These are phyloP conservation scores for Ornithorhynchus anatinus DNA, from an alignment of 2,113 vertebrate genomes.

Conservation along the genomic window DNA sequence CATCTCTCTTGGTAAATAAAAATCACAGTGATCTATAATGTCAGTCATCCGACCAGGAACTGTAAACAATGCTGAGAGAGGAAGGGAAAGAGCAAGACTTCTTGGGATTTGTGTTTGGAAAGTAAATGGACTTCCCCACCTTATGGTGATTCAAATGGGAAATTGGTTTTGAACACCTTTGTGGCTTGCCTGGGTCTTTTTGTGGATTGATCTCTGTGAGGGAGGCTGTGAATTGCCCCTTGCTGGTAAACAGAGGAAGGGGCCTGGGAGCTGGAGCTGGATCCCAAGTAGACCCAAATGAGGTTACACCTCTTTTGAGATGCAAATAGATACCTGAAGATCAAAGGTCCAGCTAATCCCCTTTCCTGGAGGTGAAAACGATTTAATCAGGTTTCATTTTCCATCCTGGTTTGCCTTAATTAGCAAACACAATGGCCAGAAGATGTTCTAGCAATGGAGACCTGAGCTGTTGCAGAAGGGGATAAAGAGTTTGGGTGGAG, in stretches of 20 bases:
- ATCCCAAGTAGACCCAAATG: slow-evolving; percentile 72
- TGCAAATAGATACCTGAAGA: slow-evolving; percentile 79
- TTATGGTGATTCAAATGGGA: slow-evolving; percentile 63
- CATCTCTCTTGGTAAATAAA: background rate
- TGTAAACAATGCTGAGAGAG: slow-evolving; percentile 12
- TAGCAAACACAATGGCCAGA: slow-evolving; percentile 74
- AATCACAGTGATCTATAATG: background rate
- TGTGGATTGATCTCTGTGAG: slow-evolving; percentile 69
- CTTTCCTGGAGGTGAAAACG: slow-evolving; percentile 77
- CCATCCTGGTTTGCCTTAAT: slow-evolving; percentile 66
- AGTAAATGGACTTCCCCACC: slow-evolving; percentile 62
- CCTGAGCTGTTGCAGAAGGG: slow-evolving; percentile 5
- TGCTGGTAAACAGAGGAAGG: slow-evolving; percentile 68
- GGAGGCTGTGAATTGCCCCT: slow-evolving; percentile 67
- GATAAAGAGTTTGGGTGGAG: slow-evolving; percentile 35
- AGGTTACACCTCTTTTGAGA: slow-evolving; percentile 80
- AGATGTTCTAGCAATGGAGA: slow-evolving; percentile 59
- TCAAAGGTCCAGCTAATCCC: slow-evolving; percentile 79
- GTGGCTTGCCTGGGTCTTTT: slow-evolving; percentile 51
- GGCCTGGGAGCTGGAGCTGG: slow-evolving; percentile 67
- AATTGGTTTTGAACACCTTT: slow-evolving; percentile 69
- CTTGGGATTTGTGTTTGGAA: slow-evolving; percentile 67
- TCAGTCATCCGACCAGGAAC: slow-evolving; percentile 41
- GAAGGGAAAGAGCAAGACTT: slow-evolving; percentile 38
- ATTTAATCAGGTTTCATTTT: slow-evolving; percentile 73